These are phyloP conservation scores for Lasioglossum albipes DNA, from an alignment of 1,140 invertebrate species.

Conservation along the genomic window DNA sequence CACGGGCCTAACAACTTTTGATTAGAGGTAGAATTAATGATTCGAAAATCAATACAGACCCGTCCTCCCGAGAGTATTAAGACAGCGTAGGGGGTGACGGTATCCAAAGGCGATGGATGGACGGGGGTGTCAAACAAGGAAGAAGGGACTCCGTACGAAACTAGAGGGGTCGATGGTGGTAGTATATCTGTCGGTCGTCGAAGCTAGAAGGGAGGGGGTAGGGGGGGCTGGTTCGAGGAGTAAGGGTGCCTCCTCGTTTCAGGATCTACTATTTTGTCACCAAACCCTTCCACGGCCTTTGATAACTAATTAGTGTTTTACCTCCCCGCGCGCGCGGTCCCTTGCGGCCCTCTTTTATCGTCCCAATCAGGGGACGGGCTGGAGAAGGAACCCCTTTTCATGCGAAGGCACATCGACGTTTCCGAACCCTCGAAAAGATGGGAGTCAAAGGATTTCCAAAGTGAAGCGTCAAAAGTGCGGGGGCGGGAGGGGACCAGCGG, in stretches of 20 bases:
- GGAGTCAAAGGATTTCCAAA: conserved; percentile 68
- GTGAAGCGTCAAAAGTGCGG: conserved; percentile 60
- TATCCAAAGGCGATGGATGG: conserved; percentile 52
- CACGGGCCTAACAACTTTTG: conserved; percentile 68
- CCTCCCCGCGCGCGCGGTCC: conserved; percentile 62
- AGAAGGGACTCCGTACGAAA: conserved; percentile 44
- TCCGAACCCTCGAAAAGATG: conserved; percentile 65
- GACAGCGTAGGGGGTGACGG: conserved; percentile 52
- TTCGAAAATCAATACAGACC: conserved; percentile 79
- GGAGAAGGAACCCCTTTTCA: conserved; percentile 68
- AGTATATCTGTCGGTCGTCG: conserved; percentile 43
- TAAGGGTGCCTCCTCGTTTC: conserved; percentile 56
- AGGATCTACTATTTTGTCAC: conserved; percentile 77
- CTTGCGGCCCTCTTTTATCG: conserved; percentile 76
- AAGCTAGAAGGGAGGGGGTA: too few species aligned
- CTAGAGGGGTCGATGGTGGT: conserved; percentile 42
- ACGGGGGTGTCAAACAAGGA: conserved; percentile 25
- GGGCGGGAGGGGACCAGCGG: conserved; percentile 8
- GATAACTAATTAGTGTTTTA: conserved; percentile 81
- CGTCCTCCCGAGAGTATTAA: conserved; percentile 66
- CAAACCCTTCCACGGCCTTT: conserved; percentile 77
- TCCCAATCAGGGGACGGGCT: conserved; percentile 74
- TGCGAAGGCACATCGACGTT: conserved; percentile 65
- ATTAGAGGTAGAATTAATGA: conserved; percentile 81
- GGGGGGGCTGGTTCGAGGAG: not conserved